phyloP scores from a whole-genome alignment of 37 sponge, comb jelly and placozoan species.

The Mnemiopsis leidyi region DNA sequence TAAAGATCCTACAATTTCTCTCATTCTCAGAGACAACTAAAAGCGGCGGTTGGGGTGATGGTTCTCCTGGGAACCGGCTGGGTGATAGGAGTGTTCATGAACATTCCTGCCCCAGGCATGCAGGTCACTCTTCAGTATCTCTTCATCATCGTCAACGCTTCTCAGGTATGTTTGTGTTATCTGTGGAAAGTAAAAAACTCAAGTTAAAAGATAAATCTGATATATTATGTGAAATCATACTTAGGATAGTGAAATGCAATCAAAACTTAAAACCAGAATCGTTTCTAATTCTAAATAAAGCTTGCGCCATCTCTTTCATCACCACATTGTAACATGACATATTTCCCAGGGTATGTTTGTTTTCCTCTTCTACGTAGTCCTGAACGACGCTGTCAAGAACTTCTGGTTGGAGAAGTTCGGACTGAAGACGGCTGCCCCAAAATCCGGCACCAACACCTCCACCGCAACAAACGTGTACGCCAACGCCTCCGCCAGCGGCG shows the following conservation, averaged over 20 bases:
- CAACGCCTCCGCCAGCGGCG: not conserved
- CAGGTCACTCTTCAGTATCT: constrained; percentile 42
- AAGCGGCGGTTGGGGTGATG: constrained; percentile 60
- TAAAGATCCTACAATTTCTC: no score
- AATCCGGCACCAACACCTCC: not conserved
- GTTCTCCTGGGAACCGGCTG: constrained; percentile 53
- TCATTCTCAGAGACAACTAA: constrained; percentile 20
- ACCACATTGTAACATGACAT: no score
- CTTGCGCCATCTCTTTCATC: no score
- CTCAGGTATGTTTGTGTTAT: no score
- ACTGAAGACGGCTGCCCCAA: not conserved
- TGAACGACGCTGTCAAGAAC: constrained; percentile 26
- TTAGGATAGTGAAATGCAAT: no score
- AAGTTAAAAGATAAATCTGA: no score
- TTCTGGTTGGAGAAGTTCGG: constrained; percentile 33
- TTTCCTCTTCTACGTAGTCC: constrained; percentile 50
- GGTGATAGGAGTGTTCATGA: constrained; percentile 58
- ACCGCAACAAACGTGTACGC: constrained; percentile 6
- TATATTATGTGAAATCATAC: no score
- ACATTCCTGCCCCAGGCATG: constrained; percentile 44
- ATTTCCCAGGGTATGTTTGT: constrained; percentile 57
- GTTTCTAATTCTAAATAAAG: no score
- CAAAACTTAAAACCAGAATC: no score
- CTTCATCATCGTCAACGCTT: constrained; percentile 36
- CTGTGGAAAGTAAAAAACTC: no score